phyloP scores from a whole-genome alignment of 2,113 vertebrate species.

The Microcebus griseorufus region DNA sequence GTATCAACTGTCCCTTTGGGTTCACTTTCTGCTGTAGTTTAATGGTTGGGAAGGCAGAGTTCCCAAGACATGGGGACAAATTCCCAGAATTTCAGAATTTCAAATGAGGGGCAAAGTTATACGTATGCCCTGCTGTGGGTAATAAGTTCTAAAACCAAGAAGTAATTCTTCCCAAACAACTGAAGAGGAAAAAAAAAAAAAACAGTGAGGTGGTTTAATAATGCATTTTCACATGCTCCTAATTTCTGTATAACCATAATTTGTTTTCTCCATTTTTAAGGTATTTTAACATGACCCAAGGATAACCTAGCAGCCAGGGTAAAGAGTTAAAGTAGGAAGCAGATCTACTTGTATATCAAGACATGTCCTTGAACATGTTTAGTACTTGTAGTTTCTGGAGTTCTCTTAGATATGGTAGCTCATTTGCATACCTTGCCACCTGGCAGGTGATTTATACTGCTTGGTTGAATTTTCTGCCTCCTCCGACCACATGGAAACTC shows the following conservation, averaged over 20 bases:
- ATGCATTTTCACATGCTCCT: background rate
- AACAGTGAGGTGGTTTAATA: background rate
- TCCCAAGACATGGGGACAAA: slow-evolving; percentile 14
- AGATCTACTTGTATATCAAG: background rate
- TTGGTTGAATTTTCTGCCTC: background rate
- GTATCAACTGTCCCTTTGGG: background rate
- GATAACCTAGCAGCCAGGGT: background rate
- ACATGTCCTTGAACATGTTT: background rate
- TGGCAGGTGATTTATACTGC: background rate
- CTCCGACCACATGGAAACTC: background rate
- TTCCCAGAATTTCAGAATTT: slow-evolving; percentile 55
- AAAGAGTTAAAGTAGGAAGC: background rate
- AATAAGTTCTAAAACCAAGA: slow-evolving; percentile 34
- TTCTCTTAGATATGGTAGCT: background rate
- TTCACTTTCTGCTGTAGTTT: background rate
- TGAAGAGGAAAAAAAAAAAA: slow-evolving; percentile 28
- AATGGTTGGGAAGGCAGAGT: background rate
- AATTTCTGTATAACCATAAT: background rate
- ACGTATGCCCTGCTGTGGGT: background rate
- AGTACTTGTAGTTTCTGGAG: background rate
- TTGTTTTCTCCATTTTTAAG: background rate
- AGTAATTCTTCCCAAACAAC: background rate
- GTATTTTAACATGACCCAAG: background rate
- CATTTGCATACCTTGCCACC: background rate
- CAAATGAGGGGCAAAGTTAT: background rate